These are phyloP conservation scores for Harlomillsia oculata DNA, from an alignment of 1,140 invertebrate species.

Conservation along the genomic window DNA sequence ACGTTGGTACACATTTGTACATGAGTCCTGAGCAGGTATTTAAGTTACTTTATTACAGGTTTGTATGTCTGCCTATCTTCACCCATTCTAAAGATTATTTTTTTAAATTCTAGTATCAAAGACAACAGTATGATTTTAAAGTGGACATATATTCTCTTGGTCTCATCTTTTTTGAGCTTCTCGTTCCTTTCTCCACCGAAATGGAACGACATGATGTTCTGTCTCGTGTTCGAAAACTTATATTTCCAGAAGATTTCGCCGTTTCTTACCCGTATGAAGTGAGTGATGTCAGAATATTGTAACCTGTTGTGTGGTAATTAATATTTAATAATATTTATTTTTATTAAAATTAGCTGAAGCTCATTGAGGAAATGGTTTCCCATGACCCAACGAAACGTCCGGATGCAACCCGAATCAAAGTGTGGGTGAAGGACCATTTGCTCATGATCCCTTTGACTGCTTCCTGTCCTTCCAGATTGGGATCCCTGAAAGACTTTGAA, in stretches of 20 bases:
- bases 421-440: conserved; percentile 20
- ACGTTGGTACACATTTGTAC: conserved; percentile 82
- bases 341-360: conserved; percentile 43
- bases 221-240: conserved; percentile 50
- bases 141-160: conserved; percentile 95
- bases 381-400: conserved; percentile 60
- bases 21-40: conserved; percentile 90
- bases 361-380: conserved; percentile 67
- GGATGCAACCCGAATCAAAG: conserved; percentile 25
- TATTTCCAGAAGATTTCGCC: conserved; percentile 61
- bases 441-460: not conserved
- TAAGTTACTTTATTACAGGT: conserved; percentile 29
- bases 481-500: no score
- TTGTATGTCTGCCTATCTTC: not conserved
- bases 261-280: conserved; percentile 59
- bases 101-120: conserved; percentile 46
- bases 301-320: conserved; percentile 2
- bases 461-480: not conserved
- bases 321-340: not conserved
- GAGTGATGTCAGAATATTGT: conserved; percentile 33
- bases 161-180: conserved; percentile 83
- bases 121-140: conserved; percentile 76
- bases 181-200: conserved; percentile 78
- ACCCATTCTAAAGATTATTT: not conserved
- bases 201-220: conserved; percentile 66